phyloP scores from a whole-genome alignment of 2,113 vertebrate species.

The Platycercus adscitus region DNA sequence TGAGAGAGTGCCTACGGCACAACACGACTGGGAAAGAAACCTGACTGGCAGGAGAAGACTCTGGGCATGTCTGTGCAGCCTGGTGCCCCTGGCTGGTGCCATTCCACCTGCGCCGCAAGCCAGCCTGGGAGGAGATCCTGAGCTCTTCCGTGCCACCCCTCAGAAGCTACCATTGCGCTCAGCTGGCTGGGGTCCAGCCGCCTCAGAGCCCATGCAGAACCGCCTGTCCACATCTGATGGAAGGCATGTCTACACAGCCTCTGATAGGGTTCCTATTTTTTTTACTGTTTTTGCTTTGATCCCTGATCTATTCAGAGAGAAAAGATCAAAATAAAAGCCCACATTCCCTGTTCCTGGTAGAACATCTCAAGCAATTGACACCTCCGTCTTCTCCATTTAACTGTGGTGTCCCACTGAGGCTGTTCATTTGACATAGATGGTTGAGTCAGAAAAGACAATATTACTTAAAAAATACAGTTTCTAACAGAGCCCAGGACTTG shows the following conservation, averaged over 20 bases:
- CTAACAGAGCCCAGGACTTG: neutral
- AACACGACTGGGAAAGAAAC: neutral
- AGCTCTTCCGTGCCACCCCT: neutral
- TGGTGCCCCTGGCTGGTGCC: neutral
- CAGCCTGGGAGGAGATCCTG: neutral
- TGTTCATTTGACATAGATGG: neutral
- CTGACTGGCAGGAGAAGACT: neutral
- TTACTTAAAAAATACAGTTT: neutral
- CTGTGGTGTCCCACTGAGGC: neutral
- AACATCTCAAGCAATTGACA: neutral
- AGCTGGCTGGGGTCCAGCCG: neutral
- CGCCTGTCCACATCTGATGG: neutral
- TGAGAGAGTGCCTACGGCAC: neutral
- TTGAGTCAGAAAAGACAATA: neutral
- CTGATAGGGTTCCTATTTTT: neutral
- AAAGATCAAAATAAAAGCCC: neutral
- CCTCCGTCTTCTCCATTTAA: neutral
- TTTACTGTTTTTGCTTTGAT: neutral
- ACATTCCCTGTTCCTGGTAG: neutral
- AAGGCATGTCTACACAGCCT: neutral
- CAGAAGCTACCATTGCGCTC: neutral
- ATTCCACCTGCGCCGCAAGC: accelerated
- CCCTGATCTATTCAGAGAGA: neutral
- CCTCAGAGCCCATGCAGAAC: neutral
- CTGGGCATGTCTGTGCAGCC: neutral